Evolutionary conservation across 2,797 vertebrate genomes (phyloP).

Genomic region (Valencia hispanica): DNA sequence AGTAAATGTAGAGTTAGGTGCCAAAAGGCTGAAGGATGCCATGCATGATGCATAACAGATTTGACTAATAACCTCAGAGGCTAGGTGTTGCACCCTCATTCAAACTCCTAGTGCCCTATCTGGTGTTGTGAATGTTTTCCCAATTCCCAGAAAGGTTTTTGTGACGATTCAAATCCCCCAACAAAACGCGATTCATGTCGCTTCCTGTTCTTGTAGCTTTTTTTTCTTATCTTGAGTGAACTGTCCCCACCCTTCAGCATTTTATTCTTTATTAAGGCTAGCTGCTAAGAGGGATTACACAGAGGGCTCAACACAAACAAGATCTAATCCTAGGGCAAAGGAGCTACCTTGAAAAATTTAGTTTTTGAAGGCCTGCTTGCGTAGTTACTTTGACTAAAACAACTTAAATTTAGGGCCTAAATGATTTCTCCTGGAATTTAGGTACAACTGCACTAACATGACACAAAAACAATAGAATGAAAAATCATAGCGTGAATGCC

Average conservation of each 20-base stretch:
- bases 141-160: slow-evolving; percentile 33
- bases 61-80: slow-evolving; percentile 15
- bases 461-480: too few relatives aligned
- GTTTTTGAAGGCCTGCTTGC: slow-evolving; percentile 22
- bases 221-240: slow-evolving; percentile 39
- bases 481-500: too few relatives aligned
- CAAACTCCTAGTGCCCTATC: slow-evolving; percentile 6
- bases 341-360: slow-evolving; percentile 45
- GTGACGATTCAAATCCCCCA: slow-evolving; percentile 30
- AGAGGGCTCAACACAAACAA: slow-evolving; percentile 56
- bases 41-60: slow-evolving; percentile 7
- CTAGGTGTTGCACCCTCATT: slow-evolving; percentile 7
- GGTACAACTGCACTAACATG: too few relatives aligned
- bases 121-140: slow-evolving; percentile 23
- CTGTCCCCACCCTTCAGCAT: slow-evolving; percentile 48
- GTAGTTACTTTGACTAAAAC: slow-evolving; percentile 12
- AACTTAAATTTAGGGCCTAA: background rate
- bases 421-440: background rate
- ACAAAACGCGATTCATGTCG: slow-evolving; percentile 38
- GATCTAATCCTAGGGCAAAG: slow-evolving; percentile 61
- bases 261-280: slow-evolving; percentile 53
- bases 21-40: background rate
- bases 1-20: slow-evolving; percentile 23
- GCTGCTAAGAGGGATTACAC: slow-evolving; percentile 67
- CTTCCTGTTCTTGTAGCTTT: slow-evolving; percentile 42